These are phyloP conservation scores for Idaea biselata DNA, from an alignment of 2,888 invertebrate species.

Conservation along the genomic window DNA sequence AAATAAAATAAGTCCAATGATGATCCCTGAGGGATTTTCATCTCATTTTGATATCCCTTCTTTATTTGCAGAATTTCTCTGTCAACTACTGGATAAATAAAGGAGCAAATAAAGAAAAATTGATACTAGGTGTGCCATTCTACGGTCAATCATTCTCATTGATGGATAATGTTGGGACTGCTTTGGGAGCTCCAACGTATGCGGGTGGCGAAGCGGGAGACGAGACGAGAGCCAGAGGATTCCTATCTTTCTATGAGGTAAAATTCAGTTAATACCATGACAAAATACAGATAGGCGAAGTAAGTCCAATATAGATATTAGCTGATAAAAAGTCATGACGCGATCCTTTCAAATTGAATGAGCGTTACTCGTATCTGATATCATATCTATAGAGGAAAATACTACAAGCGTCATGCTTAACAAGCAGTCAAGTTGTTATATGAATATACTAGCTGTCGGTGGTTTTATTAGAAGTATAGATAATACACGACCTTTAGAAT, in stretches of 20 bases:
- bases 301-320: background rate
- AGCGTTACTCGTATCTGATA: background rate
- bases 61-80: constrained; percentile 86
- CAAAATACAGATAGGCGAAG: background rate
- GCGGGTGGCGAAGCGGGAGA: constrained; percentile 95
- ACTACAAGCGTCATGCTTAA: background rate
- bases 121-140: constrained; percentile 93
- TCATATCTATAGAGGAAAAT: background rate
- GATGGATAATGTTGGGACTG: constrained; percentile 82
- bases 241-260: constrained; percentile 93
- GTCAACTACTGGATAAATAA: constrained; percentile 92
- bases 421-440: background rate
- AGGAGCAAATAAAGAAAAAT: constrained; percentile 88
- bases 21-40: no score
- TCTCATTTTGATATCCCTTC: background rate
- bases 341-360: background rate
- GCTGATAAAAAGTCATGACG: background rate
- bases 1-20: background rate
- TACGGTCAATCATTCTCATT: constrained; percentile 94
- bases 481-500: no score
- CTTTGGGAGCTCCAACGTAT: constrained; percentile 88
- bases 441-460: background rate
- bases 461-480: no score
- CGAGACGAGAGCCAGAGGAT: constrained; percentile 92
- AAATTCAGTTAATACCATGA: constrained; percentile 10